These are phyloP conservation scores for Callyntrura guangdongensis DNA, from an alignment of 2,888 invertebrate species.

Conservation along the genomic window DNA sequence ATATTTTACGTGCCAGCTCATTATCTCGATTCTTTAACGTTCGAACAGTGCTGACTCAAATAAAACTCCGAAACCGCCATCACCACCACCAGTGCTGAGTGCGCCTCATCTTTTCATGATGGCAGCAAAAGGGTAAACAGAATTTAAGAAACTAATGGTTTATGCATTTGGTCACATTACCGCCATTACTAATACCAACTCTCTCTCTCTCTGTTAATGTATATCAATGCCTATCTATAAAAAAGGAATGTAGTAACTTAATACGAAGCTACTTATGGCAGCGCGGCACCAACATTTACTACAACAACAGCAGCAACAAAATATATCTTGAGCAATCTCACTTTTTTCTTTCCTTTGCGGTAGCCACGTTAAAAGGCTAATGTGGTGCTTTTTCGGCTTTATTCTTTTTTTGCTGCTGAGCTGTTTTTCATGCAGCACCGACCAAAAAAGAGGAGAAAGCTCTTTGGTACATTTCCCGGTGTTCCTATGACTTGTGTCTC, in stretches of 20 bases:
- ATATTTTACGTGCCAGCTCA: too few relatives aligned
- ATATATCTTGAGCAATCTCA: conserved; percentile 31
- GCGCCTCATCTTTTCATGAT: neutral
- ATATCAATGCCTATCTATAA: neutral
- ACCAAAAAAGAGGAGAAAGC: conserved; percentile 15
- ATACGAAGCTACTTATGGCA: neutral
- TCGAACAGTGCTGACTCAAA: neutral
- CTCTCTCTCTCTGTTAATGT: neutral
- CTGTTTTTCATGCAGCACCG: neutral
- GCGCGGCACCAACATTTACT: too few relatives aligned
- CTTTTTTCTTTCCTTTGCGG: neutral
- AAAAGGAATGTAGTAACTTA: neutral
- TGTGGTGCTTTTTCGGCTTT: conserved; percentile 64
- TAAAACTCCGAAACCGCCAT: neutral
- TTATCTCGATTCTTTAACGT: conserved; percentile 55
- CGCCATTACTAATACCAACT: neutral
- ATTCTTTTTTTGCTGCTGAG: neutral
- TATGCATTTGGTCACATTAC: conserved; percentile 36
- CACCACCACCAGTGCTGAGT: too few relatives aligned
- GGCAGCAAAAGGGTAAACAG: conserved; percentile 61
- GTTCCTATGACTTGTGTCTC: conserved; percentile 22
- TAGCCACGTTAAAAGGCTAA: conserved; percentile 66
- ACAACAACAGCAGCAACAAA: conserved; percentile 4
- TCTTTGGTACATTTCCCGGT: conserved; percentile 4
- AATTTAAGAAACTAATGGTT: conserved; percentile 57